Evolutionary conservation across 2,797 vertebrate genomes (phyloP), one percentile per base, ranked within the genome.

Genomic region (Helarctos malayanus): DNA sequence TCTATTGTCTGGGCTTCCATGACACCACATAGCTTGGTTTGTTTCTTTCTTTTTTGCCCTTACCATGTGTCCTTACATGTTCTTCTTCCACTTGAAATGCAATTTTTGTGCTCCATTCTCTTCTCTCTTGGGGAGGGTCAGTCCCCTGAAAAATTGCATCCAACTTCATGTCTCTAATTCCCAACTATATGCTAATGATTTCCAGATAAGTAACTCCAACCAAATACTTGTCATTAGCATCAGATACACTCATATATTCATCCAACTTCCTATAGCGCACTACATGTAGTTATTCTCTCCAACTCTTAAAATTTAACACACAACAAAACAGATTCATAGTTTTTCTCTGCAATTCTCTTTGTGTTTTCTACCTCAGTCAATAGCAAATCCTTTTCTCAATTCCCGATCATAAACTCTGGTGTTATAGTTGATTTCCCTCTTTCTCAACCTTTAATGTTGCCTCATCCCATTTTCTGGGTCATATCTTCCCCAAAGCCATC

Each of bases 161-260:
- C 16, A 76, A 38, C 29, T 23, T 29, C 19, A 14, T 61, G 45
- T 41, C 32, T 87, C 59, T 59, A 89, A 87, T 85, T 92, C 52
- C 13, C 2, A 86, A 38, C 16, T 79, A 23, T 56, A 65, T 65
- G 21, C 14, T 91, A 93, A n/a, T 68, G 52, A 86, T 93, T 94
- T 84, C 29, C 69, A 83, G 85, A 57, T 47, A 76, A 75, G 38
- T 83, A 71, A 68, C 96, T 96, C 87, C 9, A 85, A 61, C 15
- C 5, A 21, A 27, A 29, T 83, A 38, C 6, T 76, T 88, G 7
- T 89, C 35, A 75, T 65, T 75, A 75, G 45, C 14, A 38, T 87
- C 41, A 88, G 14, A 71, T 49, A 45, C 92, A 65, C 12, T 69
- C 29, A 65, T 41, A 38, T 95, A 65, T 18, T 69, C 21, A 49